phyloP scores from a whole-genome alignment of 2,797 vertebrate genomes.

The Acipenser ruthenus region DNA sequence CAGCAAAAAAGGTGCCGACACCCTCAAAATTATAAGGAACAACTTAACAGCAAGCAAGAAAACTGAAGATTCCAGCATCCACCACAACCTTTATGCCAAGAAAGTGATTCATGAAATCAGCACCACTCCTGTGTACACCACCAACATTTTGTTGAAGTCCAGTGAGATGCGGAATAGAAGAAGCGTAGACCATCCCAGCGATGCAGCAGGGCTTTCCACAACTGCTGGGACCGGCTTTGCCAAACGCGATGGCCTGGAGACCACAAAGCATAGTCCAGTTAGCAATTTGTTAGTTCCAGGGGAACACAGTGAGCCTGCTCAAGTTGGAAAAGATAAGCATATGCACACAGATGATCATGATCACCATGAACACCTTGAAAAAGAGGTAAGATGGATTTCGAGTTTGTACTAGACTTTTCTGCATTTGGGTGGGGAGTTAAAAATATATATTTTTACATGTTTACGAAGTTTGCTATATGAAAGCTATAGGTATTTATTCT shows the following conservation, averaged over 20 bases:
- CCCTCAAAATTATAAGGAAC: slow-evolving; percentile 13
- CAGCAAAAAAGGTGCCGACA: slow-evolving; percentile 23
- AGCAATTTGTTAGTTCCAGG: slow-evolving; percentile 22
- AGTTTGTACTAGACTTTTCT: not conserved
- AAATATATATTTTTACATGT: too few relatives aligned
- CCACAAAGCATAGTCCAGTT: not conserved
- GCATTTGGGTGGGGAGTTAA: too few relatives aligned
- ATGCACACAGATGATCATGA: slow-evolving; percentile 9
- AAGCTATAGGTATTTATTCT: too few relatives aligned
- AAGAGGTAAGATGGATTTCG: slow-evolving; percentile 35
- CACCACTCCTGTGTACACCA: slow-evolving; percentile 19
- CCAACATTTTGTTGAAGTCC: slow-evolving; percentile 19
- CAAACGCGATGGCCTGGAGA: not conserved
- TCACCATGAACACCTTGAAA: not conserved
- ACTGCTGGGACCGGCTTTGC: slow-evolving; percentile 2
- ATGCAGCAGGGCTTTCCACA: not conserved
- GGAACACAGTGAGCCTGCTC: slow-evolving; percentile 10
- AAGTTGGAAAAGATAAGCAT: not conserved
- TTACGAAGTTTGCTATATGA: too few relatives aligned
- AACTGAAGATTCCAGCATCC: slow-evolving; percentile 22
- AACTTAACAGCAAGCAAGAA: slow-evolving; percentile 31
- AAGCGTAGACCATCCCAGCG: slow-evolving; percentile 16
- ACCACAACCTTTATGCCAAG: slow-evolving; percentile 31
- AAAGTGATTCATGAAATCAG: slow-evolving; percentile 20
- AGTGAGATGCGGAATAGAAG: slow-evolving; percentile 21